Evolutionary conservation across 2,888 invertebrate genomes (phyloP).

Genomic region (Eristalinus aeneus): DNA sequence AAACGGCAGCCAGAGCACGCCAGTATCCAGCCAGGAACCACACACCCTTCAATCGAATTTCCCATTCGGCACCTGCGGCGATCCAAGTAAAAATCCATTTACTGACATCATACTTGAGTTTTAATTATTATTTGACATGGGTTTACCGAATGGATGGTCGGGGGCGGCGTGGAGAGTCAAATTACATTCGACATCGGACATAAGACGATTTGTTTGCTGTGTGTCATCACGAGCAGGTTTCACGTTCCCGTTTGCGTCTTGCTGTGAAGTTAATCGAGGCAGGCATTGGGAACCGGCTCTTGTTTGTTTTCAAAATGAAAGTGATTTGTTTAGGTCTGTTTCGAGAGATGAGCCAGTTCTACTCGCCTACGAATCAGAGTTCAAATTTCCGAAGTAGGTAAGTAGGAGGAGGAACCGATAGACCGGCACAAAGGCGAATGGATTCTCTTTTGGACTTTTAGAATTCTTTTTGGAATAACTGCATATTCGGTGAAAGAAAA

Average conservation of each 20-base stretch:
- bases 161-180: not conserved
- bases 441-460: too few species aligned
- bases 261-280: not conserved
- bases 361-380: too few species aligned
- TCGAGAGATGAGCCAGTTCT: too few species aligned
- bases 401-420: too few species aligned
- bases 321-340: not conserved
- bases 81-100: not conserved
- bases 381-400: too few species aligned
- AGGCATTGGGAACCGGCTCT: not conserved
- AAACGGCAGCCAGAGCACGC: not conserved
- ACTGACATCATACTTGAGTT: not conserved
- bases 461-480: too few species aligned
- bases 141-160: not conserved
- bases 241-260: not conserved
- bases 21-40: not conserved
- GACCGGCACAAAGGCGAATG: too few species aligned
- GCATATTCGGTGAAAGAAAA: too few species aligned
- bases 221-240: not conserved
- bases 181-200: not conserved
- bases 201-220: not conserved
- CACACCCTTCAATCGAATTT: not conserved
- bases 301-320: not conserved
- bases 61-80: not conserved
- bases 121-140: not conserved